Base-by-base conservation (phyloP, 2,888 invertebrate species). In the Piscicola geometra region DNA sequence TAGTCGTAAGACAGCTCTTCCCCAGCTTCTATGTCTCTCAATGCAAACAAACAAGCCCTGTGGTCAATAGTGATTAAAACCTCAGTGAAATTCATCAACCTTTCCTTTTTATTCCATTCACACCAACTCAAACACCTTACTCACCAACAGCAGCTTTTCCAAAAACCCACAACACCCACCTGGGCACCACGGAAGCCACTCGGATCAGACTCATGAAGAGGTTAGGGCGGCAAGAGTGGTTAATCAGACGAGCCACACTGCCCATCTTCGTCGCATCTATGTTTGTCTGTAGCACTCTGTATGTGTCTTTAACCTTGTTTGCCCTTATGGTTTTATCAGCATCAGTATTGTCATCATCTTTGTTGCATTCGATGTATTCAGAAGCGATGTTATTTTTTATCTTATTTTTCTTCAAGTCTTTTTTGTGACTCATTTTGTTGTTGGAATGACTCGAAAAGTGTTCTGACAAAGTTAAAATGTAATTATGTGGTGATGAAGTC, bases 201-300 rank as follows among this genome's bases (percentile, higher is more conserved):
- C 73, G 30, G 25, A 73, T 56, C 0, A 56, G 73, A 32, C 32
- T 35, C 73, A 73, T 73, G 64, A 73, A 73, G 5, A 73, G 32
- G 86, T 99, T 99, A 0, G 99, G 99, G 81, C 97, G 95, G 85
- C 99, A 99, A 68, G 96, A 96, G 85, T 99, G 99, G 86, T 99
- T 99, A 81, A 99, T 96, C 83, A 98, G 99, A 60, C 99, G 88
- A 0, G 98, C 97, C 77, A 94, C 90, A 84, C 97, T 98, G 50
- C 99, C 99, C 85, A 93, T 94, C 81, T 90, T 87, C 0, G 98
- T 98, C 0, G 99, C 99, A 87, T 99, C 99, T 77, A 99, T 98
- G 76, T 94, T 36, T 56, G 73, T 73, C 60, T 25, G 21, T 25
- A 56, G 25, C 25, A 56, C 60, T 56, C n/a, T 56, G n/a, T 56